Evolutionary conservation across 2,113 vertebrate genomes (phyloP).

Genomic region (Pachycephala philippinensis): DNA sequence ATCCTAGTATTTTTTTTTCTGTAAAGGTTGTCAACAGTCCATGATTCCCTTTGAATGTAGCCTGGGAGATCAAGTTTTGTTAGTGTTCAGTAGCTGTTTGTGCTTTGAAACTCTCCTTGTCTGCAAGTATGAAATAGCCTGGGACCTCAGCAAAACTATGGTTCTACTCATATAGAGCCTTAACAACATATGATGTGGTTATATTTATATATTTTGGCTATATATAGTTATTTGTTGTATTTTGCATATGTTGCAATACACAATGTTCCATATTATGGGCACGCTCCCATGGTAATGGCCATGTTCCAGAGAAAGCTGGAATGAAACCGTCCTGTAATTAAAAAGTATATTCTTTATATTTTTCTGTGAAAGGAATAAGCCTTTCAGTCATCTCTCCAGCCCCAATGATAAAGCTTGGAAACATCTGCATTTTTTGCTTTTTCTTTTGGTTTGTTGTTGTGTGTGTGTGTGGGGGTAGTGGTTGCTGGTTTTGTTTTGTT

Average conservation of each 20-base stretch:
- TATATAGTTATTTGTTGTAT: neutral
- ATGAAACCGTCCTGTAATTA: neutral
- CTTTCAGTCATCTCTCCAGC: neutral
- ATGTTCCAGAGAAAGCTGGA: neutral
- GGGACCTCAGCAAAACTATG: neutral
- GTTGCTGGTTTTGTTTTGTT: neutral
- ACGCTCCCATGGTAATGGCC: rapidly evolving
- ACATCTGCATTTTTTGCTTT: neutral
- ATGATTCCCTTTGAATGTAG: neutral
- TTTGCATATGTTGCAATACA: neutral
- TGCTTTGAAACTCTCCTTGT: neutral
- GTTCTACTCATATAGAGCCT: neutral
- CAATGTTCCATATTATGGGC: neutral
- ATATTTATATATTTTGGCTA: neutral
- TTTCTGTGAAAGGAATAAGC: neutral
- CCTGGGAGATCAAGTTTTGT: neutral
- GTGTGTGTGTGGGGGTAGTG: neutral
- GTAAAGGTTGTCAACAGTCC: neutral
- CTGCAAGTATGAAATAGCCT: neutral
- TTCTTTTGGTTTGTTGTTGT: neutral
- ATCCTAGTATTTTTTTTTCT: neutral
- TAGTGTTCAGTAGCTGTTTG: neutral
- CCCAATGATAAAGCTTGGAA: neutral
- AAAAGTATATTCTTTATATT: neutral
- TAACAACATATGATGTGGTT: neutral